These are phyloP conservation scores for Orthosia cruda DNA, from an alignment of 2,888 invertebrate genomes.

Conservation along the genomic window DNA sequence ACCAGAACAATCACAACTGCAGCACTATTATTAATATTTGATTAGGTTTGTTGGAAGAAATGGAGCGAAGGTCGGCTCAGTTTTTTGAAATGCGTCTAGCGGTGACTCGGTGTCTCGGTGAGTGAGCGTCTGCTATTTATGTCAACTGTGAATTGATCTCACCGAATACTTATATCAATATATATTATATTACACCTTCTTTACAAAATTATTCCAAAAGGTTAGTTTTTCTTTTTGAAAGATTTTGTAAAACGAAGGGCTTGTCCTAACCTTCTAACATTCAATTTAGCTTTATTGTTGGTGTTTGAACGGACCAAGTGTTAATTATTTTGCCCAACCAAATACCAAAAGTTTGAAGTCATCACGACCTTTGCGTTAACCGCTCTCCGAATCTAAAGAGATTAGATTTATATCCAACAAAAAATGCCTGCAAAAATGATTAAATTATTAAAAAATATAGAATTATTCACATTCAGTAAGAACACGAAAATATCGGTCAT, in stretches of 20 bases:
- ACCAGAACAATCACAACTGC: neutral
- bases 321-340: neutral
- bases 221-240: neutral
- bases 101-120: neutral
- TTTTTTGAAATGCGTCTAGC: neutral
- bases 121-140: neutral
- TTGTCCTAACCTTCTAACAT: too few species aligned
- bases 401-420: neutral
- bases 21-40: neutral
- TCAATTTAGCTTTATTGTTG: too few species aligned
- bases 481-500: conserved; percentile 30
- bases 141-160: neutral
- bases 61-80: neutral
- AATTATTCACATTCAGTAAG: neutral
- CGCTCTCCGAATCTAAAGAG: neutral
- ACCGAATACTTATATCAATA: neutral
- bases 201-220: neutral
- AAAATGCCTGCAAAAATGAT: neutral
- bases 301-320: neutral
- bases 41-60: neutral
- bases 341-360: conserved; percentile 11
- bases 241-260: too few species aligned
- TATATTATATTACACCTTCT: neutral
- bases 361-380: conserved; percentile 16
- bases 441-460: neutral